phyloP scores from a whole-genome alignment of 2,888 invertebrate species.

The Petrolisthes manimaculis region DNA sequence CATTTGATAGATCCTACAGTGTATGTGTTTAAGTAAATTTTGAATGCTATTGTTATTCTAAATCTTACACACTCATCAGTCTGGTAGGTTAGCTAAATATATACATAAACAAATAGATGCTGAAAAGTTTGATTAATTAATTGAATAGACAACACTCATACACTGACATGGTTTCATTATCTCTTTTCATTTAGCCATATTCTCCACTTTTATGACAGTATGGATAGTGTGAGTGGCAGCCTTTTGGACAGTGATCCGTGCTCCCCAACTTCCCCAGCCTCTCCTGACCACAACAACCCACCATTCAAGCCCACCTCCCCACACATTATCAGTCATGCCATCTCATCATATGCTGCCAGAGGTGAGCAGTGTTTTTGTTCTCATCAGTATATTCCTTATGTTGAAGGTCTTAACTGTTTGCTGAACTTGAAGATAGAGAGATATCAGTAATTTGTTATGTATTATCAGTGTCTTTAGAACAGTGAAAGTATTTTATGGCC shows the following conservation, averaged over 20 bases:
- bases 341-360: constrained; percentile 67
- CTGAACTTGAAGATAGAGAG: neutral
- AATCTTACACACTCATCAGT: too few species aligned
- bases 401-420: neutral
- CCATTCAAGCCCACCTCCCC: constrained; percentile 72
- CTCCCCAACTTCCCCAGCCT: constrained; percentile 87
- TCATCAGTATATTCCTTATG: neutral
- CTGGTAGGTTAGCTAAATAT: neutral
- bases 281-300: constrained; percentile 72
- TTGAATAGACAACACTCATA: neutral
- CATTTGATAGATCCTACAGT: too few species aligned
- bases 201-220: constrained; percentile 73
- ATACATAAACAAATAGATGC: neutral
- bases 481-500: neutral
- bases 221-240: constrained; percentile 95
- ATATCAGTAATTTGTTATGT: neutral
- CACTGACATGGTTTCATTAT: neutral
- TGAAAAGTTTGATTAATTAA: neutral
- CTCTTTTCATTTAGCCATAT: neutral
- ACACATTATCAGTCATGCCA: constrained; percentile 74
- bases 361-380: constrained; percentile 11
- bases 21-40: too few species aligned
- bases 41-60: too few species aligned
- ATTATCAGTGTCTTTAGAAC: neutral
- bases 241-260: constrained; percentile 91